phyloP scores from a whole-genome alignment of 2,888 invertebrate species.

The Athetis lepigone region DNA sequence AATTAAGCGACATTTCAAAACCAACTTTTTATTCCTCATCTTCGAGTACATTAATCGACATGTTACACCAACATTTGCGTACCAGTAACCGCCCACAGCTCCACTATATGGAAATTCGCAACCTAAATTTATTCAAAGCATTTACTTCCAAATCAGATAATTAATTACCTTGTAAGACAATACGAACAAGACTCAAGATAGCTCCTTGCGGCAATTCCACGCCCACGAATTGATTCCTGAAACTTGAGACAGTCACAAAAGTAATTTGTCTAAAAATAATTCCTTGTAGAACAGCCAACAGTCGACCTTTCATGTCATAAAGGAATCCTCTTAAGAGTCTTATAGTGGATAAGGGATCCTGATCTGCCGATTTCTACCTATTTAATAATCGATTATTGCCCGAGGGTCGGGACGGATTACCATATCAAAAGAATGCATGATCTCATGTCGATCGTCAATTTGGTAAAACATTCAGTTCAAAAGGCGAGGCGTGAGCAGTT shows the following conservation, averaged over 20 bases:
- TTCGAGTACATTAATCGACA: conserved; percentile 17
- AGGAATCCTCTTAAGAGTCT: conserved; percentile 79
- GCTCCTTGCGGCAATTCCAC: conserved; percentile 34
- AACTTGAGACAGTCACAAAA: conserved; percentile 44
- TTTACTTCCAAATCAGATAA: conserved; percentile 19
- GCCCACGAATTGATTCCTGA: conserved; percentile 17
- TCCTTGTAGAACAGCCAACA: conserved; percentile 65
- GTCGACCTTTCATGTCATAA: conserved; percentile 77
- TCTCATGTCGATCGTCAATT: conserved; percentile 84
- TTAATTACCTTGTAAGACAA: conserved; percentile 17
- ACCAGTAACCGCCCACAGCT: conserved; percentile 15
- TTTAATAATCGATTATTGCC: conserved; percentile 88
- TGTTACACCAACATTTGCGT: conserved; percentile 35
- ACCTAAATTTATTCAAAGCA: conserved; percentile 28
- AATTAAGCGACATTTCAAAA: conserved; percentile 19
- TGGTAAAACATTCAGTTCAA: conserved; percentile 82
- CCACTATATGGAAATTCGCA: conserved; percentile 13
- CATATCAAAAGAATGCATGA: conserved; percentile 88
- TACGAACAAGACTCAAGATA: conserved; percentile 27
- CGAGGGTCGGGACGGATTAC: conserved; percentile 82
- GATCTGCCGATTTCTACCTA: conserved; percentile 83
- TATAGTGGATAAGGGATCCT: conserved; percentile 76
- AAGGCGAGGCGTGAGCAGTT: conserved; percentile 73
- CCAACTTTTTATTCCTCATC: conserved; percentile 20
- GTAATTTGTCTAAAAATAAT: conserved; percentile 61